These are phyloP conservation scores for Palaemon carinicauda DNA, from an alignment of 1,140 invertebrate species.

Conservation along the genomic window DNA sequence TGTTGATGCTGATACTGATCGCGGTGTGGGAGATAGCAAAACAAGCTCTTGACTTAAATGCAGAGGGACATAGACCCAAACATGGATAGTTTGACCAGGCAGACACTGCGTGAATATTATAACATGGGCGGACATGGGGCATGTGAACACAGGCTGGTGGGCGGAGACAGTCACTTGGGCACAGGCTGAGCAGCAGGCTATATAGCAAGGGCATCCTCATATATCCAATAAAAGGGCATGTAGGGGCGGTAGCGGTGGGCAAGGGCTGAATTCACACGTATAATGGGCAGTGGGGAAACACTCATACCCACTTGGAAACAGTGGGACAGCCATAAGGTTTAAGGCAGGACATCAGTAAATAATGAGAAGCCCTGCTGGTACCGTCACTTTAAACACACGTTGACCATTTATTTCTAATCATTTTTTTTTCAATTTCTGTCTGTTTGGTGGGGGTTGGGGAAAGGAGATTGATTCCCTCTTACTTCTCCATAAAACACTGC, in stretches of 20 bases:
- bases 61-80: neutral
- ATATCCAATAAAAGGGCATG: neutral
- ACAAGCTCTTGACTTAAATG: neutral
- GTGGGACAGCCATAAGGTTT: neutral
- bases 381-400: too few relatives aligned
- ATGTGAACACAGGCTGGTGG: constrained; percentile 56
- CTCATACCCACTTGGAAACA: too few relatives aligned
- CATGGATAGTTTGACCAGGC: neutral
- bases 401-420: too few relatives aligned
- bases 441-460: too few relatives aligned
- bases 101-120: constrained; percentile 12
- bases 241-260: constrained; percentile 2
- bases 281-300: too few relatives aligned
- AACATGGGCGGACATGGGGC: constrained; percentile 40
- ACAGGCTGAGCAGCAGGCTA: constrained; percentile 38
- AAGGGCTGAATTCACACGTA: neutral
- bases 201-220: constrained; percentile 12
- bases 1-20: too few relatives aligned
- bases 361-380: too few relatives aligned
- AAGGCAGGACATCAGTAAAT: neutral
- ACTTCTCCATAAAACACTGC: too few relatives aligned
- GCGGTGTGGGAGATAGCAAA: too few relatives aligned
- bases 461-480: too few relatives aligned
- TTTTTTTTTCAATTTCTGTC: too few relatives aligned
- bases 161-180: constrained; percentile 43